Conservation (phyloP, 2,113 vertebrate species). For the Sialia sialis region DNA sequence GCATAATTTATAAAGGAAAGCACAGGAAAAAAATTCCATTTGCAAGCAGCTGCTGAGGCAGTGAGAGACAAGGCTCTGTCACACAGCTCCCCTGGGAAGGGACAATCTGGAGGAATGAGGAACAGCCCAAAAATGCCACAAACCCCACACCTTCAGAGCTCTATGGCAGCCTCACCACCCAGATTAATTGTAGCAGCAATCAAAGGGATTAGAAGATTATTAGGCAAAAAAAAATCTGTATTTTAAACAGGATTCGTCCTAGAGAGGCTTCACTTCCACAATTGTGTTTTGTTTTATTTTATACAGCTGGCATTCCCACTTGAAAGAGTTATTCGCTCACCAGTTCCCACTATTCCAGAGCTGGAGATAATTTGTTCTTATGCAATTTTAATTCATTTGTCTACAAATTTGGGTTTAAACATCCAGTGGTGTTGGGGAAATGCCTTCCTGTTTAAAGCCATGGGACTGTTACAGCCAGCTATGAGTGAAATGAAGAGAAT, state of each 20-base stretch:
- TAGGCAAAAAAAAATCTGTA: neutral
- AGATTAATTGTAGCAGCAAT: neutral
- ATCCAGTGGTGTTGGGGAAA: neutral
- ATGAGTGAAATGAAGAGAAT: conserved; percentile 22
- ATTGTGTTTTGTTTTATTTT: neutral
- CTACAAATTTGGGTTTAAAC: neutral
- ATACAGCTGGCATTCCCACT: neutral
- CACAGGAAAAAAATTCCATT: neutral
- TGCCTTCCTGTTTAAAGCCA: neutral
- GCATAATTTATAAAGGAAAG: conserved; percentile 51
- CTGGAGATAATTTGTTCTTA: neutral
- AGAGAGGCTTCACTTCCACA: neutral
- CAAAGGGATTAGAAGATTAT: neutral
- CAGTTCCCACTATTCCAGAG: neutral
- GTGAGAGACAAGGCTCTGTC: neutral
- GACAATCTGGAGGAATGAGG: neutral
- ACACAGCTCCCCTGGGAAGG: neutral
- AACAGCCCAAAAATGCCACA: neutral
- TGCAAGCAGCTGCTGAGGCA: neutral
- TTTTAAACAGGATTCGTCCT: neutral
- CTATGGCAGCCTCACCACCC: neutral
- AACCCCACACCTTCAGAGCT: neutral
- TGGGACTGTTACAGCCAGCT: neutral
- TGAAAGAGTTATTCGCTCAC: neutral
- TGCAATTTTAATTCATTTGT: neutral